Evolutionary conservation across 2,888 invertebrate genomes (phyloP).

Genomic region (Rotaria socialis): DNA sequence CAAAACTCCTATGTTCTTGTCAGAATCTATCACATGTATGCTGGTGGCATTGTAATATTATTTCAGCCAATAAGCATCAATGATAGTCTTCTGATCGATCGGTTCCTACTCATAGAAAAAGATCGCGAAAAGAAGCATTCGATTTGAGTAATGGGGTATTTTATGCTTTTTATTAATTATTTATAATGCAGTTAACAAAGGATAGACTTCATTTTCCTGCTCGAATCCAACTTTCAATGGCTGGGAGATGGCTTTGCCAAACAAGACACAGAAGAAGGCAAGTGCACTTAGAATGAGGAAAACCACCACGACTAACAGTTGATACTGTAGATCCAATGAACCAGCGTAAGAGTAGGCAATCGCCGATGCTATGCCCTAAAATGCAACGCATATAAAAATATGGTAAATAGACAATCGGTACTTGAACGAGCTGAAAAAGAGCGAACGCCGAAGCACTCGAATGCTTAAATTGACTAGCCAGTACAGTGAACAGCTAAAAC

Average conservation of each 20-base stretch:
- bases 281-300: neutral
- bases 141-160: too few relatives aligned
- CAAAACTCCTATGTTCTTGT: too few relatives aligned
- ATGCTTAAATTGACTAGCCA: slow-evolving; percentile 76
- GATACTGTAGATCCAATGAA: slow-evolving; percentile 58
- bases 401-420: slow-evolving; percentile 49
- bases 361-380: slow-evolving; percentile 60
- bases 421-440: slow-evolving; percentile 89
- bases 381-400: slow-evolving; percentile 21
- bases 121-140: too few relatives aligned
- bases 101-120: too few relatives aligned
- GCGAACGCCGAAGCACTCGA: slow-evolving; percentile 94
- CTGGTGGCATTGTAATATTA: too few relatives aligned
- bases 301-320: slow-evolving; percentile 47
- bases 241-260: neutral
- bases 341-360: slow-evolving; percentile 60
- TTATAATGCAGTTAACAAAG: too few relatives aligned
- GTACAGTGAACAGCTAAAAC: slow-evolving; percentile 68
- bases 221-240: too few relatives aligned
- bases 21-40: too few relatives aligned
- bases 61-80: too few relatives aligned
- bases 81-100: too few relatives aligned
- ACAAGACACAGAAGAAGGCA: neutral
- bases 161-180: too few relatives aligned
- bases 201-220: too few relatives aligned